Percentiles rank a stretch among this genome's conserved stretches.
Evolutionary conservation across 2,797 vertebrate species (phyloP).

Genomic region (Pelodytes ibericus): DNA sequence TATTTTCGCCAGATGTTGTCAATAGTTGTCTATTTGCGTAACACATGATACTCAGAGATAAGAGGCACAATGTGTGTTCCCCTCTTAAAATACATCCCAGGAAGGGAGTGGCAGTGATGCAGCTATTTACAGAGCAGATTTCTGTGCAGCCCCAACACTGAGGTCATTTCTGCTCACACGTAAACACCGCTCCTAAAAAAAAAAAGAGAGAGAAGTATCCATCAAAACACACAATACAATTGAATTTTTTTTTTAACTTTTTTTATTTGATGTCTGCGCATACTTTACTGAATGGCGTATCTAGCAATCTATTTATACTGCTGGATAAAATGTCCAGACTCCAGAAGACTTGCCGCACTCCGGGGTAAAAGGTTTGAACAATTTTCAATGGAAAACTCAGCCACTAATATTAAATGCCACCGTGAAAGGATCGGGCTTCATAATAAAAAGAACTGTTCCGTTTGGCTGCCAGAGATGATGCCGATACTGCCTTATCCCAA

Average conservation of each 20-base stretch:
- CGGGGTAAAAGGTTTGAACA: background rate
- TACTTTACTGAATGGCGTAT: background rate
- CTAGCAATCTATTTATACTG: background rate
- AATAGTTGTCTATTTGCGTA: slow-evolving; percentile 64
- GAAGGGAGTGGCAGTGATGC: slow-evolving; percentile 61
- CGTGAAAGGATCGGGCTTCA: no score
- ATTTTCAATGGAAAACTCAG: background rate
- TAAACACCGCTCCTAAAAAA: slow-evolving; percentile 5
- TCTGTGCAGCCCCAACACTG: slow-evolving; percentile 71
- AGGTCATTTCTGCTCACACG: slow-evolving; percentile 69
- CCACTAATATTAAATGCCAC: background rate
- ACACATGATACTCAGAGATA: slow-evolving; percentile 58
- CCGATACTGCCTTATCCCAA: no score
- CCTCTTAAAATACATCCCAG: slow-evolving; percentile 62
- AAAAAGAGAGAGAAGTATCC: background rate
- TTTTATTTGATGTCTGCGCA: background rate
- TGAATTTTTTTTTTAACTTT: background rate
- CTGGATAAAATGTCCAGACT: background rate
- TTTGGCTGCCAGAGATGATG: no score
- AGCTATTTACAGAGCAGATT: slow-evolving; percentile 66
- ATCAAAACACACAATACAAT: background rate
- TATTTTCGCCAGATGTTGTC: slow-evolving; percentile 67
- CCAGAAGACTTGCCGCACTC: background rate
- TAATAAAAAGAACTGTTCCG: no score
- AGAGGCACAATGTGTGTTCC: slow-evolving; percentile 54